Conservation (phyloP, 2,888 invertebrate genomes). For the Clepsis dumicolana region DNA sequence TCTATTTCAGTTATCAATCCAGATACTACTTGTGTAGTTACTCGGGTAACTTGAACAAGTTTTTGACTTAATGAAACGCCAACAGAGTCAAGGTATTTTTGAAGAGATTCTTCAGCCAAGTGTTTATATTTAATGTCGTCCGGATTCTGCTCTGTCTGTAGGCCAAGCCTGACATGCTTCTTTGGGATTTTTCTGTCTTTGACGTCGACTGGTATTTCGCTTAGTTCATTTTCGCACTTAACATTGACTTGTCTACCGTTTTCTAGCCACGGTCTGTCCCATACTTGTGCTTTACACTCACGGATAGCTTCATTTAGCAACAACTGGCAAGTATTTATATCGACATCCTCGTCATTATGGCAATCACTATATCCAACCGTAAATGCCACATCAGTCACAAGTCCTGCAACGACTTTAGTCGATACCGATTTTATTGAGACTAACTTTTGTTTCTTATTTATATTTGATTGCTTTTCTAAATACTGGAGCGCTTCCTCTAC, state of each 20-base stretch:
- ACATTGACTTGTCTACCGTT: conserved; percentile 73
- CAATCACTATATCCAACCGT: conserved; percentile 86
- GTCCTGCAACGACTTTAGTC: conserved; percentile 84
- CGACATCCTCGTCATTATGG: conserved; percentile 61
- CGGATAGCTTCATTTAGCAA: conserved; percentile 61
- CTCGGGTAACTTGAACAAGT: conserved; percentile 66
- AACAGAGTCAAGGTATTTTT: conserved; percentile 53
- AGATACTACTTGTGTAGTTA: conserved; percentile 75
- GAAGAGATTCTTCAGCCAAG: conserved; percentile 57
- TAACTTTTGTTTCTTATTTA: conserved; percentile 67
- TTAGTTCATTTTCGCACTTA: conserved; percentile 56
- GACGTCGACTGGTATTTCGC: neutral
- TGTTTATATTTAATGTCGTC: conserved; percentile 45
- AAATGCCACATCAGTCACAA: conserved; percentile 85
- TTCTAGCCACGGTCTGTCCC: conserved; percentile 87
- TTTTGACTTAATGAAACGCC: conserved; percentile 47
- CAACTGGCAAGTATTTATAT: conserved; percentile 60
- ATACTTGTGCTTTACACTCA: conserved; percentile 69
- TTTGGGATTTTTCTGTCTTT: conserved; percentile 43
- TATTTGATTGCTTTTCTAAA: conserved; percentile 70
- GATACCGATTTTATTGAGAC: conserved; percentile 75
- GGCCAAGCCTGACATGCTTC: conserved; percentile 45
- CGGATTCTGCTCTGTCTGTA: conserved; percentile 46
- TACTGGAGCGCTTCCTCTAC: conserved; percentile 68
- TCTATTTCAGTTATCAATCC: conserved; percentile 82